Evolutionary conservation across 2,113 vertebrate species (phyloP), one percentile per base, ranked within the genome.

Genomic region (Cryptomyrus ogoouensis): DNA sequence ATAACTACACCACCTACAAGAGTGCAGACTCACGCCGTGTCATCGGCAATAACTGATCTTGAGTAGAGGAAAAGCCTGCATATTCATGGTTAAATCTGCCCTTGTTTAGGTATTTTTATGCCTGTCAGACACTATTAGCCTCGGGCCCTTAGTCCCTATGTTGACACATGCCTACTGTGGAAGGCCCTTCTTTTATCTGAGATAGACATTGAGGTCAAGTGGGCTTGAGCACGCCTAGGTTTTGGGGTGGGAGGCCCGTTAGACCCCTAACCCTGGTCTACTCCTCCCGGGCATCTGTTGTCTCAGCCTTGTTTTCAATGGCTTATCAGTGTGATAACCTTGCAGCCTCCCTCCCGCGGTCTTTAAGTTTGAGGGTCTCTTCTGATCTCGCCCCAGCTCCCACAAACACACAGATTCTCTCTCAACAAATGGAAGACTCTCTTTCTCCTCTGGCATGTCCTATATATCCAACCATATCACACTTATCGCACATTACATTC

Each of bases 101-200:
- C 58, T 90, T 35, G 80, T 83, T 88, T 91, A 89, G 31, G 13
- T 39, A 89, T 87, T 87, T 49, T 70, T 49, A 88, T 83, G n/a
- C 47, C 7, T 46, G 90, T 92, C 88, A 27, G 87, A 56, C 27
- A 35, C 80, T 88, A 89, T 91, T 70, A 88, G 49, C 70, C 19
- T 88, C 2, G 49, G 46, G 86, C 0, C 39, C 88, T 91, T 21
- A 88, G 89, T 77, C 46, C 24, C 86, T 35, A 8, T 90, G 88
- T 88, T 92, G 91, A 90, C 74, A 92, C 66, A 19, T 83, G 88
- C 89, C 52, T n/a, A 46, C 42, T 70, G 39, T 49, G 56, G 84
- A 88, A 88, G 91, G 91, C 88, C 89, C 46, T 89, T 90, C 86
- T 86, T 91, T 90, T 92, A 90, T 91, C 90, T 90, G 39, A 3